Evolutionary conservation across 1,140 invertebrate species (phyloP).

Genomic region (Macrosteles quadrilineatus): DNA sequence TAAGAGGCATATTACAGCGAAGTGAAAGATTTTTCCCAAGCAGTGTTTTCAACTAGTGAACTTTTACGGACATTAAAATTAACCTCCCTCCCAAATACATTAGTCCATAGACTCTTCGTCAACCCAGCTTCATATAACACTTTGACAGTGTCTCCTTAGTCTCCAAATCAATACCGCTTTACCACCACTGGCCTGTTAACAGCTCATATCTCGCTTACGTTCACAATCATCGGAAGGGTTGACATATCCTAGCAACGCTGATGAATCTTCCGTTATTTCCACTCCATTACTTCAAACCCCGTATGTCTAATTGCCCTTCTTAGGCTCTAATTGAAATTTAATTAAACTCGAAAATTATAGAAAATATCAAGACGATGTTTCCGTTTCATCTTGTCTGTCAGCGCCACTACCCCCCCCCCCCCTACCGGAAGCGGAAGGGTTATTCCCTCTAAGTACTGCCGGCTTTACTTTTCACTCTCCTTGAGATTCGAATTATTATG

Average conservation of each 20-base stretch:
- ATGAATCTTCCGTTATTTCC: slow-evolving; percentile 15
- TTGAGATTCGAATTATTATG: slow-evolving; percentile 13
- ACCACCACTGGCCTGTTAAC: too few species aligned
- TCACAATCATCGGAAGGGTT: not conserved
- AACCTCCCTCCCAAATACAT: too few species aligned
- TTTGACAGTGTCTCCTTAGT: too few species aligned
- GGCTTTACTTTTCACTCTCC: slow-evolving; percentile 24
- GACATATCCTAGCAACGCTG: slow-evolving; percentile 21
- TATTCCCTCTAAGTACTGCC: slow-evolving; percentile 16
- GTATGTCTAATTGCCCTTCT: slow-evolving; percentile 19
- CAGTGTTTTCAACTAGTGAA: too few species aligned
- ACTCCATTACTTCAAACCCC: slow-evolving; percentile 13
- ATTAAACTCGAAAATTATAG: slow-evolving; percentile 21
- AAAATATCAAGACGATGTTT: slow-evolving; percentile 20
- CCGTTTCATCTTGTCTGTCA: slow-evolving; percentile 22
- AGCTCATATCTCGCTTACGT: too few species aligned
- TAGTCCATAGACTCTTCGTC: too few species aligned
- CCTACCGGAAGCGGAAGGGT: slow-evolving; percentile 12
- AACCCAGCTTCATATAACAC: too few species aligned
- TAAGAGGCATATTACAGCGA: too few species aligned
- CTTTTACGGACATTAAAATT: too few species aligned
- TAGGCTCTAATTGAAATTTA: slow-evolving; percentile 22
- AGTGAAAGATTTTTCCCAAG: too few species aligned
- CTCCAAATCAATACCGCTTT: too few species aligned
- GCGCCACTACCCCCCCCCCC: not conserved